phyloP scores from a whole-genome alignment of 2,888 invertebrate species.

The Caenorhabditis parvicauda region DNA sequence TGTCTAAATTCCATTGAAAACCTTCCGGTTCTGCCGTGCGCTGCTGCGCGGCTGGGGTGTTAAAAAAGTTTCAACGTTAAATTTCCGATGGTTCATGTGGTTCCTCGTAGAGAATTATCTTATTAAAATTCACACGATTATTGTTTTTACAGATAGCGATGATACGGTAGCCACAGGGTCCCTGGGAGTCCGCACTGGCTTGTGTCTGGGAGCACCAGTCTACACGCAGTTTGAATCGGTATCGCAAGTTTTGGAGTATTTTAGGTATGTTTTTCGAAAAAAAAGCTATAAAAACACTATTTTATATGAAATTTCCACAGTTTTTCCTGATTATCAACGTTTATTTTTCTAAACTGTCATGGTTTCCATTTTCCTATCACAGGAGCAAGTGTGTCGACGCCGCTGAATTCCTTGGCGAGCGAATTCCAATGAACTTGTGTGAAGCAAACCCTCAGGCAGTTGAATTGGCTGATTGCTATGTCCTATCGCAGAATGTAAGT shows the following conservation, averaged over 20 bases:
- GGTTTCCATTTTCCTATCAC: not conserved
- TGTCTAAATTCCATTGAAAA: too few relatives aligned
- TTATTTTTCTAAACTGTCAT: not conserved
- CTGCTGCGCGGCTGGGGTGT: too few relatives aligned
- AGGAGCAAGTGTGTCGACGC: constrained; percentile 26
- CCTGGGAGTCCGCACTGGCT: constrained; percentile 48
- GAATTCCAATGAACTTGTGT: constrained; percentile 48
- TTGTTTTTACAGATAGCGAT: constrained; percentile 28
- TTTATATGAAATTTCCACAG: not conserved
- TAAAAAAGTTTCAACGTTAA: too few relatives aligned
- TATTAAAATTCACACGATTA: not conserved
- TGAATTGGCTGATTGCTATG: constrained; percentile 50
- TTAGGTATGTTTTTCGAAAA: constrained; percentile 26
- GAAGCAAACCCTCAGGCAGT: constrained; percentile 30
- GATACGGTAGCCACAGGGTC: constrained; percentile 51
- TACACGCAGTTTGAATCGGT: constrained; percentile 37
- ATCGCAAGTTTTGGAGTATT: constrained; percentile 47
- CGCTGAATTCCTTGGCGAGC: constrained; percentile 42
- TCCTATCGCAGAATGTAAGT: constrained; percentile 46
- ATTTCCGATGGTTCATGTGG: not conserved
- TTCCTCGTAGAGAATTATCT: not conserved
- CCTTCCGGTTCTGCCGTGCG: too few relatives aligned
- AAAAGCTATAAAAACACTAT: not conserved
- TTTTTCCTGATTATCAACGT: not conserved
- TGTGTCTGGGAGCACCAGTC: constrained; percentile 50